Evolutionary conservation across 2,888 invertebrate genomes (phyloP).

Genomic region (Chrysolina americana): DNA sequence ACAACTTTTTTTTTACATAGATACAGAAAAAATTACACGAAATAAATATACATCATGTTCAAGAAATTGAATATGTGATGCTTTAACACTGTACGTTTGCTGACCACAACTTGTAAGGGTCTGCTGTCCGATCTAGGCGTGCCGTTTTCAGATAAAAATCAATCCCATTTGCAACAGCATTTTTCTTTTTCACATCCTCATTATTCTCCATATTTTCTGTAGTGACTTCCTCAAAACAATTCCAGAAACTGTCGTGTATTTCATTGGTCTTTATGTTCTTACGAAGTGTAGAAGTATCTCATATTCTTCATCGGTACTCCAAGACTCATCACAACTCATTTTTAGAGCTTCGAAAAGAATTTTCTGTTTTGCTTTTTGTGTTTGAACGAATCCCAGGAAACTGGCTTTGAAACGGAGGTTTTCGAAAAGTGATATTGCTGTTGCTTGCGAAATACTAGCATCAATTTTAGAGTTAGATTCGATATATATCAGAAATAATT

Average conservation of each 20-base stretch:
- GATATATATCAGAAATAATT: not conserved
- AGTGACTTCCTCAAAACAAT: conserved; percentile 37
- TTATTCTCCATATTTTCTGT: conserved; percentile 41
- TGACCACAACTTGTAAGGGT: conserved; percentile 57
- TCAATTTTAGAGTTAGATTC: not conserved
- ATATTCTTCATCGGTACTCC: conserved; percentile 37
- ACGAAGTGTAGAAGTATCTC: conserved; percentile 30
- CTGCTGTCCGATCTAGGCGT: conserved; percentile 52
- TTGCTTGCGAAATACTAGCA: not conserved
- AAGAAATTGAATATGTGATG: no score
- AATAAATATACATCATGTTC: no score
- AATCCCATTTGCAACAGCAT: conserved; percentile 54
- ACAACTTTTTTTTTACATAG: no score
- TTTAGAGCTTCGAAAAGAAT: conserved; percentile 56
- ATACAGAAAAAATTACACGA: no score
- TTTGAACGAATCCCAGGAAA: conserved; percentile 52
- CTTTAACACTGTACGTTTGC: conserved; percentile 39
- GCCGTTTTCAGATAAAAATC: conserved; percentile 56
- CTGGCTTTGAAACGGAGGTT: conserved; percentile 53
- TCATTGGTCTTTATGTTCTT: not conserved
- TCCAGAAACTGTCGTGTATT: not conserved
- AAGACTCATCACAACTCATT: conserved; percentile 55
- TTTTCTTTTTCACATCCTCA: conserved; percentile 47
- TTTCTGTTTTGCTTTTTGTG: conserved; percentile 56
- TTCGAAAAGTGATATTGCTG: not conserved